phyloP scores from a whole-genome alignment of 2,888 invertebrate genomes.

The Agrochola litura region DNA sequence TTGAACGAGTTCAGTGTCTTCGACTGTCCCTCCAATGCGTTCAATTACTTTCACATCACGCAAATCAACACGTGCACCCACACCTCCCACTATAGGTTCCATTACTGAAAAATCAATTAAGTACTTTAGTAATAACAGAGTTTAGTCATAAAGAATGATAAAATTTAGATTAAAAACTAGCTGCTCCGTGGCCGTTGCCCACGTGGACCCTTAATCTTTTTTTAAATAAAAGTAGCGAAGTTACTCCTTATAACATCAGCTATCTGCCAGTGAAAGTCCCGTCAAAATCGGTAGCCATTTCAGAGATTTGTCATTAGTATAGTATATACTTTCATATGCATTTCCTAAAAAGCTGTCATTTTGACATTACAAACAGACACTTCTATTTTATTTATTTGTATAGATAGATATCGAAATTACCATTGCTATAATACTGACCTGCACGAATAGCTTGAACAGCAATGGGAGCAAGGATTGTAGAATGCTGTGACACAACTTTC shows the following conservation, averaged over 20 bases:
- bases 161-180: too few species aligned
- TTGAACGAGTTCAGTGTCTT: slow-evolving; percentile 98
- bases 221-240: too few species aligned
- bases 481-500: slow-evolving; percentile 99
- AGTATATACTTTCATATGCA: too few species aligned
- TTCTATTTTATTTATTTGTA: too few species aligned
- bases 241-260: too few species aligned
- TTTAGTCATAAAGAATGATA: background rate
- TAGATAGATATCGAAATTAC: background rate
- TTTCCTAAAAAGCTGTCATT: too few species aligned
- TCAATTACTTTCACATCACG: slow-evolving; percentile 99
- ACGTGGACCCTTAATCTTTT: too few species aligned
- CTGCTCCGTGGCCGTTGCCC: too few species aligned
- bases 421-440: slow-evolving; percentile 85
- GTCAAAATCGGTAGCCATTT: too few species aligned
- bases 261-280: too few species aligned
- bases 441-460: slow-evolving; percentile 99
- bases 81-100: slow-evolving; percentile 90
- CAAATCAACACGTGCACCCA: slow-evolving; percentile 95
- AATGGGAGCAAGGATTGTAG: slow-evolving; percentile 98
- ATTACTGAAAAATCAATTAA: slow-evolving; percentile 77
- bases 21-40: slow-evolving; percentile 98
- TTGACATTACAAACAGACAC: too few species aligned
- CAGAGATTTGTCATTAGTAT: too few species aligned
- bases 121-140: background rate